Percentiles rank a stretch among this genome's conserved stretches.
Evolutionary conservation across 2,888 invertebrate genomes (phyloP).

Genomic region (Callimorpha dominula): DNA sequence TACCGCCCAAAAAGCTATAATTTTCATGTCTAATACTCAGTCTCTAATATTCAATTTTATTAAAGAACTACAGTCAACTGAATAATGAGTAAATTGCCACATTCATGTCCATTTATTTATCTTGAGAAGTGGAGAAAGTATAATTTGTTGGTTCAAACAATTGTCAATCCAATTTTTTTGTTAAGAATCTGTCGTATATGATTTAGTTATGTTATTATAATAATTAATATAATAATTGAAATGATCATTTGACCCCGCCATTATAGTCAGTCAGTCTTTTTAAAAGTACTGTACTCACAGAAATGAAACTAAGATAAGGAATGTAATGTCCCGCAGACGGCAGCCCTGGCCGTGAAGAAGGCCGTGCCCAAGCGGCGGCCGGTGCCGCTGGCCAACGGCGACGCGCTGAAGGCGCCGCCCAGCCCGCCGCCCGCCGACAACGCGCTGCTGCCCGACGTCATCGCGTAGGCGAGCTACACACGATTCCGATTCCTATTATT

Average conservation of each 20-base stretch:
- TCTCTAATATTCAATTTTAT: too few species aligned
- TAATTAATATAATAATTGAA: too few species aligned
- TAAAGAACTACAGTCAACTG: too few species aligned
- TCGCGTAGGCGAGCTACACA: slow-evolving; percentile 67
- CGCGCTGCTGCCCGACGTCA: slow-evolving; percentile 81
- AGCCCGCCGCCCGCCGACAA: slow-evolving; percentile 79
- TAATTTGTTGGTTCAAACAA: not conserved
- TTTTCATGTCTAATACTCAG: too few species aligned
- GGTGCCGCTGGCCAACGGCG: slow-evolving; percentile 56
- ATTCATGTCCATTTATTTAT: not conserved
- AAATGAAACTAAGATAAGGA: not conserved
- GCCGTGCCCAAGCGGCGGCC: slow-evolving; percentile 57
- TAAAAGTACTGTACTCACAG: not conserved
- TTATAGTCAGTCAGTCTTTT: not conserved
- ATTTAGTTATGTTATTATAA: not conserved
- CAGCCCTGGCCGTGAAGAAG: slow-evolving; percentile 66
- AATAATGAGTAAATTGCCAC: not conserved
- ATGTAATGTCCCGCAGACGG: slow-evolving; percentile 61
- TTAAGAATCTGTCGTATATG: too few species aligned
- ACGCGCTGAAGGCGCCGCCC: slow-evolving; percentile 79
- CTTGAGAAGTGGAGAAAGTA: not conserved
- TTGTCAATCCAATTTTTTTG: not conserved
- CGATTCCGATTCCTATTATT: slow-evolving; percentile 81
- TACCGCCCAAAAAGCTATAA: too few species aligned
- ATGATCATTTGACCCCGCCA: too few species aligned